phyloP scores from a whole-genome alignment of 2,113 vertebrate species.

The Tyto alba region DNA sequence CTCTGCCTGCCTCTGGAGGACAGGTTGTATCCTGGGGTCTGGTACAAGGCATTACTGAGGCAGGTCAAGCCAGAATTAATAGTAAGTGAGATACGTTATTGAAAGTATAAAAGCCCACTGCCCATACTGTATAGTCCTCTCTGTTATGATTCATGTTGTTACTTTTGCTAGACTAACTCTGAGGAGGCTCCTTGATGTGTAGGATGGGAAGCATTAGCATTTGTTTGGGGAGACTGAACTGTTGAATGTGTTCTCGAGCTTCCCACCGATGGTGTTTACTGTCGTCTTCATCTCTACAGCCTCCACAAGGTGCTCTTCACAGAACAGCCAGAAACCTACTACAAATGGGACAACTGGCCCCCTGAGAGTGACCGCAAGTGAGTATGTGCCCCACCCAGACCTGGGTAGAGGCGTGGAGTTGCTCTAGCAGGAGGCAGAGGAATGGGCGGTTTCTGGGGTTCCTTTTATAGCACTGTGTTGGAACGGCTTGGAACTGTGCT shows the following conservation, averaged over 20 bases:
- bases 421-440: background rate
- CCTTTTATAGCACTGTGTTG: background rate
- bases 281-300: conserved; percentile 56
- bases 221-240: background rate
- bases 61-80: background rate
- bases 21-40: background rate
- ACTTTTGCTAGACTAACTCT: background rate
- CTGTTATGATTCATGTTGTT: background rate
- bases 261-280: background rate
- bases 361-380: conserved; percentile 98
- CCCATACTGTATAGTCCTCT: background rate
- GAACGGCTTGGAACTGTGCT: background rate
- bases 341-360: conserved; percentile 99
- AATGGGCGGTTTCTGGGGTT: background rate
- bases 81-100: background rate
- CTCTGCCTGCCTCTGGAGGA: background rate
- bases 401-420: background rate
- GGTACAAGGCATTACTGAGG: background rate
- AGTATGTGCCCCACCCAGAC: background rate
- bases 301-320: conserved; percentile 99
- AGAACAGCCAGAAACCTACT: conserved; percentile 97
- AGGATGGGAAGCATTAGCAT: background rate
- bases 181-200: background rate
- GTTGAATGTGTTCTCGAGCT: background rate
- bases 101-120: background rate